Base-by-base conservation (phyloP, 2,888 invertebrate genomes). In the Acrobasis consociella region DNA sequence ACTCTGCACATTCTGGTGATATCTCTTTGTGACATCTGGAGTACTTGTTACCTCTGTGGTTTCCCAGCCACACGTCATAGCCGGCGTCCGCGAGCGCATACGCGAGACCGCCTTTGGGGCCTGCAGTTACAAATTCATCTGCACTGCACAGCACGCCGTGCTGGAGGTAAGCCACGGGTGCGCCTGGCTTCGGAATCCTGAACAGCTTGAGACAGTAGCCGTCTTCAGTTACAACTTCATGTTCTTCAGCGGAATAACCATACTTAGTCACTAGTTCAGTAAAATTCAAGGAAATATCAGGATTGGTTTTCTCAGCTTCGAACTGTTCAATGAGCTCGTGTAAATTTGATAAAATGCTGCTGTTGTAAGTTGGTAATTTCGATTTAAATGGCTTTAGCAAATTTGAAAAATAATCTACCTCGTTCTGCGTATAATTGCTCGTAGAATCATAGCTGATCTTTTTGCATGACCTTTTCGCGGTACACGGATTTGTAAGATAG, bases 1-100 rank as follows among this genome's bases (percentile, higher is more conserved):
- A 95, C 39, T 69, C 22, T 9, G 51, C 51, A 17, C 90, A 81
- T 0, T 64, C 66, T 1, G 86, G 72, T 31, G 80, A 65, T 77
- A 82, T 67, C 0, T 75, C 77, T 0, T 73, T 70, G 72, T 95
- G 95, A 9, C 62, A 49, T 53, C 85, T 82, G 1, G 93, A 91
- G 75, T 94, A 94, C 0, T 92, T 93, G 78, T 96, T 97, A 11
- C 97, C 97, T 64, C 97, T 88, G 16, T 94, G 93, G 82, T 97
- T 97, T 2, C 95, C 96, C 67, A 97, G 71, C 97, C 96, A 97
- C 2, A 95, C 94, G 72, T 95, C 95, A 69, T 94, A 95, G 9
- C 94, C 94, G 11, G 81, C 77, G 66, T 94, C 93, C 0, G 94
- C 87, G 53, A 95, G 91, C 72, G 93, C 87, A 85, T 90, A 95